A percentile compares a stretch with the other conserved stretches of the same genome.
phyloP scores from a whole-genome alignment of 2,888 invertebrate genomes.

The Leptarthrus brevirostris region DNA sequence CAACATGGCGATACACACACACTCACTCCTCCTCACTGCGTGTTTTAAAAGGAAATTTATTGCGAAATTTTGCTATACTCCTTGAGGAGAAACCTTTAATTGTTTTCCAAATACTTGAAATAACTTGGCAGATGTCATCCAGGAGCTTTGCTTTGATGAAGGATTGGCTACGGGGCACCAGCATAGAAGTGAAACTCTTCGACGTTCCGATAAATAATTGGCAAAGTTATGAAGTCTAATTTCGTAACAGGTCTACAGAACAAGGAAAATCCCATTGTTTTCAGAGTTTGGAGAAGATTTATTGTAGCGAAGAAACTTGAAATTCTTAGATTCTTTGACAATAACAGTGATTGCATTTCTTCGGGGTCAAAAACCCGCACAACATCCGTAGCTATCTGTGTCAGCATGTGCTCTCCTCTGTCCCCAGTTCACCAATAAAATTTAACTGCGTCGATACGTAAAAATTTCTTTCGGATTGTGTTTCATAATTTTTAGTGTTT shows the following conservation, averaged over 20 bases:
- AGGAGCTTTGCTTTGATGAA: slow-evolving; percentile 14
- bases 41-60: slow-evolving; percentile 23
- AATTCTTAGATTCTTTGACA: no score
- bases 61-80: neutral
- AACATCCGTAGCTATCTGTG: slow-evolving; percentile 17
- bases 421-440: slow-evolving; percentile 2
- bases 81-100: slow-evolving; percentile 10
- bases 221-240: slow-evolving; percentile 2
- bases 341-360: no score
- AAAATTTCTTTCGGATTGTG: no score
- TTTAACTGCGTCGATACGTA: no score
- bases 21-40: no score
- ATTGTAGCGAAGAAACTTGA: neutral
- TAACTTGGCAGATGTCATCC: slow-evolving; percentile 4
- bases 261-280: neutral
- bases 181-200: neutral
- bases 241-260: neutral
- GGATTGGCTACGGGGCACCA: neutral
- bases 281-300: neutral
- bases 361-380: no score
- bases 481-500: slow-evolving; percentile 21
- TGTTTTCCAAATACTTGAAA: slow-evolving; percentile 34
- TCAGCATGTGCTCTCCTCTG: neutral
- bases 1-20: neutral
- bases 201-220: slow-evolving; percentile 20